Evolutionary conservation across 1,140 invertebrate species (phyloP).

Genomic region (Panonychus citri): DNA sequence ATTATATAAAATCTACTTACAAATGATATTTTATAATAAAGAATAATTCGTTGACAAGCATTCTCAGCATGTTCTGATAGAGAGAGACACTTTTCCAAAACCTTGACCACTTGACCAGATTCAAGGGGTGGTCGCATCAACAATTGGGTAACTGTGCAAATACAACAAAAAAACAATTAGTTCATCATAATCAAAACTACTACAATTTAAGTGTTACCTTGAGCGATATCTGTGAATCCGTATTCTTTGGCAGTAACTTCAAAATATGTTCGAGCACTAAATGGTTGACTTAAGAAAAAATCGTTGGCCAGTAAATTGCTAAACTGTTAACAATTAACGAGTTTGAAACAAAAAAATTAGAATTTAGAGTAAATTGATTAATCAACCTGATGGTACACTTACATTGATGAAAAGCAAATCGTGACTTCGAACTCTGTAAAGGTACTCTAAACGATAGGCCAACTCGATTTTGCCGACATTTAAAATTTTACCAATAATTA

Average conservation of each 20-base stretch:
- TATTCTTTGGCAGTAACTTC: not conserved
- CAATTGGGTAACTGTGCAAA: not conserved
- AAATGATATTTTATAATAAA: conserved; percentile 9
- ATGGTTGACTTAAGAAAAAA: no score
- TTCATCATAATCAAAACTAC: not conserved
- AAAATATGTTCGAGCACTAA: not conserved
- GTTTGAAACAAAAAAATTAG: not conserved
- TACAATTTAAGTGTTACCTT: no score
- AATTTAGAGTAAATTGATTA: not conserved
- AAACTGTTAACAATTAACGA: not conserved
- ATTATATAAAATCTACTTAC: not conserved
- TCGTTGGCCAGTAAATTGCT: not conserved
- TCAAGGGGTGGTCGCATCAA: not conserved
- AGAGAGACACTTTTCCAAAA: not conserved
- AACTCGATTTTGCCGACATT: not conserved
- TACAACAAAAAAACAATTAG: not conserved
- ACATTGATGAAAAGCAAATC: not conserved
- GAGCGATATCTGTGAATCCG: not conserved
- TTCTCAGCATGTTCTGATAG: not conserved
- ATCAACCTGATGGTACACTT: not conserved
- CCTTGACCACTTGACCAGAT: not conserved
- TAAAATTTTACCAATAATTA: not conserved
- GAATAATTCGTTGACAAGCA: conserved; percentile 1
- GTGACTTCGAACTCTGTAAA: not conserved
- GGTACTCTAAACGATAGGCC: not conserved